Evolutionary conservation across 1,140 invertebrate genomes (phyloP), one percentile per base, ranked within the genome.

Genomic region (Drosophila dunni): DNA sequence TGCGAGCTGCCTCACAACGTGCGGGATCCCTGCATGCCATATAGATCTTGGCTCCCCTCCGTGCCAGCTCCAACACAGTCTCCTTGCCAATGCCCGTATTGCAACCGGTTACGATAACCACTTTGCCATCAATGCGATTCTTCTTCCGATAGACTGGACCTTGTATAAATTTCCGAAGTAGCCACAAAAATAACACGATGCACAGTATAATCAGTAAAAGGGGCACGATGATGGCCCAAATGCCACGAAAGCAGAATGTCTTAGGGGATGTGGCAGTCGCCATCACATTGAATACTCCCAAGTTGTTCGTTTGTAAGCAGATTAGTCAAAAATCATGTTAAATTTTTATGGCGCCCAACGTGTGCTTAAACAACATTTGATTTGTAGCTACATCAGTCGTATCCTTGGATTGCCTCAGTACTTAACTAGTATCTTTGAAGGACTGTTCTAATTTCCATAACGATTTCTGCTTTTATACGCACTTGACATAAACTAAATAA

Each of bases 11-110:
- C 93, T 97, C 95, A 90, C 96, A 97, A 86, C 95, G 95, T 45
- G 93, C 83, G 83, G 97, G 93, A 93, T 98, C 95, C 42, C 97
- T 94, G 90, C 97, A 98, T n/a, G 97, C 97, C 94, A 98, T 95
- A 65, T 98, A 95, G 58, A 98, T 95, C 93, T 95, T 94, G 3
- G 96, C 93, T 93, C 96, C 96, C 92, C 96, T 93, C 81, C 94
- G 94, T 36, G 96, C 96, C 77, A 97, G 93, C 89, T 97, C 96
- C 54, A 94, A 84, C 0, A 95, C 97, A 10, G 97, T 97, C 92
- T 96, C 96, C 93, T 97, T 97, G 7, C 98, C 98, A 77, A 98
- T 98, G 8, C 98, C 98, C 20, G 96, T 95, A 90, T 98, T 98
- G 40, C 96, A 96, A n/a, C 98, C 98, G n/a, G 92, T 92, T 0